phyloP scores from a whole-genome alignment of 2,888 invertebrate genomes.

The Chaetoderma sp. region DNA sequence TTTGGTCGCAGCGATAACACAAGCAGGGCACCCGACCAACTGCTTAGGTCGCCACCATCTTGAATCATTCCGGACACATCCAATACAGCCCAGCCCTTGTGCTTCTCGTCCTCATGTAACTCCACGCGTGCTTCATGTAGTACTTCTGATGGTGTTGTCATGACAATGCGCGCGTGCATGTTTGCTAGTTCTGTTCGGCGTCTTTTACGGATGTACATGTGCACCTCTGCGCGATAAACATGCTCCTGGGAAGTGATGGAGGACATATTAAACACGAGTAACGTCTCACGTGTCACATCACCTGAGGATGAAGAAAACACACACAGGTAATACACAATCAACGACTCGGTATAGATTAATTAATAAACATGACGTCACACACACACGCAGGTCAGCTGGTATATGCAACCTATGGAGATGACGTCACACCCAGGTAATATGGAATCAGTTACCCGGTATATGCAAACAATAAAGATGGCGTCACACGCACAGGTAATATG shows the following conservation, averaged over 20 bases:
- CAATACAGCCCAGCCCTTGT: slow-evolving; percentile 65
- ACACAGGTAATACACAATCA: neutral
- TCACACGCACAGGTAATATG: no score
- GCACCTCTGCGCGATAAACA: slow-evolving; percentile 67
- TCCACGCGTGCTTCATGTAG: slow-evolving; percentile 44
- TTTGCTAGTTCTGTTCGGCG: slow-evolving; percentile 41
- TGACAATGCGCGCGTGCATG: slow-evolving; percentile 52
- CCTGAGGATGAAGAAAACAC: slow-evolving; percentile 44
- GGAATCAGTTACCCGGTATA: no score
- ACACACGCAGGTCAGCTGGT: no score
- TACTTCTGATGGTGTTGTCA: slow-evolving; percentile 45
- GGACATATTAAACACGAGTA: slow-evolving; percentile 69
- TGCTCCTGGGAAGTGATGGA: slow-evolving; percentile 62
- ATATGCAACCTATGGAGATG: no score
- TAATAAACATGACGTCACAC: no score
- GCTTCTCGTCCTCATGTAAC: no score
- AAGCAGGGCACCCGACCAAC: slow-evolving; percentile 49
- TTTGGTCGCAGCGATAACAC: slow-evolving; percentile 56
- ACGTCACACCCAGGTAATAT: no score
- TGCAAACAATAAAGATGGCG: no score
- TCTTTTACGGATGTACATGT: slow-evolving; percentile 60
- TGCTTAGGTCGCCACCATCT: slow-evolving; percentile 48
- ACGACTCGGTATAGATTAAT: no score
- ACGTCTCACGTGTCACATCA: slow-evolving; percentile 63
- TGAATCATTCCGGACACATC: slow-evolving; percentile 60